These are phyloP conservation scores for Crepidodera aurea DNA, from an alignment of 2,888 invertebrate genomes.

Conservation along the genomic window DNA sequence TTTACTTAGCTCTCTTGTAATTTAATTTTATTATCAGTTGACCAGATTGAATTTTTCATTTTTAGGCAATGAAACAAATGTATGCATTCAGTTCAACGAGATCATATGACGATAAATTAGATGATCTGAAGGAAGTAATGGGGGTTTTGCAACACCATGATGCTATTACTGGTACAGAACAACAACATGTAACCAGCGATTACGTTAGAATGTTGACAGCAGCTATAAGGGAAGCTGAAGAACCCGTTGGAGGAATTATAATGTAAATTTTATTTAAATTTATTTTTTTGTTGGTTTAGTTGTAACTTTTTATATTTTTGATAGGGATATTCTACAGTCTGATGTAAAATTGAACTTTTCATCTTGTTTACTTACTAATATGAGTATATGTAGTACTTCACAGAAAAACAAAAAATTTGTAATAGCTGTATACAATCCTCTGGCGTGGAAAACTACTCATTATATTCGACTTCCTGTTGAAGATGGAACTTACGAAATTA, in stretches of 20 bases:
- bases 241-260: slow-evolving; percentile 44
- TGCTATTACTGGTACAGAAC: slow-evolving; percentile 84
- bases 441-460: slow-evolving; percentile 68
- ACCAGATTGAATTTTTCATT: not conserved
- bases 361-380: slow-evolving; percentile 74
- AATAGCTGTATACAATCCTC: slow-evolving; percentile 78
- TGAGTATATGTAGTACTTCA: slow-evolving; percentile 74
- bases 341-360: slow-evolving; percentile 51
- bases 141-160: slow-evolving; percentile 91
- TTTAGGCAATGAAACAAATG: slow-evolving; percentile 70
- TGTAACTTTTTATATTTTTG: not conserved
- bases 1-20: not conserved
- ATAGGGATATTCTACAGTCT: slow-evolving; percentile 2
- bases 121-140: slow-evolving; percentile 68
- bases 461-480: slow-evolving; percentile 72
- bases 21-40: too few species aligned
- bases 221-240: slow-evolving; percentile 69
- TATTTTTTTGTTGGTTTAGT: not conserved
- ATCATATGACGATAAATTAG: slow-evolving; percentile 62
- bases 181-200: slow-evolving; percentile 84
- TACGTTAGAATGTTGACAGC: slow-evolving; percentile 79
- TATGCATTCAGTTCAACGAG: slow-evolving; percentile 67
- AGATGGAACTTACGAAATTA: slow-evolving; percentile 66
- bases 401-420: slow-evolving; percentile 70
- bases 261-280: slow-evolving; percentile 40